These are phyloP conservation scores for Stegastes partitus DNA, from an alignment of 2,113 vertebrate genomes.

Conservation along the genomic window DNA sequence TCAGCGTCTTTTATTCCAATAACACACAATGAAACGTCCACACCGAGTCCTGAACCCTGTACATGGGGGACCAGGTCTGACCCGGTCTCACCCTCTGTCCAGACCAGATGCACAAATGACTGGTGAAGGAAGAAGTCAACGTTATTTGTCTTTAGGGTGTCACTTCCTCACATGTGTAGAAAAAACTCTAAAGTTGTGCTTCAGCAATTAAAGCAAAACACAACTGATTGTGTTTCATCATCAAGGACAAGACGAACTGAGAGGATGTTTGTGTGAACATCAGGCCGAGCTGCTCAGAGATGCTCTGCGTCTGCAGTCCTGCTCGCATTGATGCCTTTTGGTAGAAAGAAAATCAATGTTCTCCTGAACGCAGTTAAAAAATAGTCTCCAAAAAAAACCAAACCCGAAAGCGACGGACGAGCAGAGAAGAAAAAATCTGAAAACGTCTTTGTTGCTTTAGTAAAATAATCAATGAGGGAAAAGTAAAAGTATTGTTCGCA, in stretches of 20 bases:
- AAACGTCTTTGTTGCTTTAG: slow-evolving; percentile 33
- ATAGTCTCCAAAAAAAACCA: slow-evolving; percentile 6
- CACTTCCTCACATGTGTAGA: no score
- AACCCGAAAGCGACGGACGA: neutral
- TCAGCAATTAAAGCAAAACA: no score
- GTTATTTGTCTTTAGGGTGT: neutral
- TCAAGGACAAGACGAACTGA: neutral
- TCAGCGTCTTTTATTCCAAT: no score
- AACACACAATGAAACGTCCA: no score
- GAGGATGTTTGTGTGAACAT: neutral
- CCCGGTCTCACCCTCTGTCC: no score
- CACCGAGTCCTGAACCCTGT: neutral
- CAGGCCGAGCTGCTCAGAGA: neutral
- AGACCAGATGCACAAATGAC: no score
- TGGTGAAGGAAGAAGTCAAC: neutral
- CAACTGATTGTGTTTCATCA: slow-evolving; percentile 4
- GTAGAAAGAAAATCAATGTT: slow-evolving; percentile 11
- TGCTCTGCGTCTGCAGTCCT: neutral
- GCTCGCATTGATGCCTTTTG: neutral
- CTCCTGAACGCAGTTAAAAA: slow-evolving; percentile 5
- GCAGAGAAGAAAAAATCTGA: neutral
- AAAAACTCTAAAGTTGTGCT: no score
- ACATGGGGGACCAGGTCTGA: neutral
- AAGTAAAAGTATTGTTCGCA: slow-evolving; percentile 30
- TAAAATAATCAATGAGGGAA: slow-evolving; percentile 36